Conservation (phyloP, 2,113 vertebrate genomes). For the Caranx ignobilis region DNA sequence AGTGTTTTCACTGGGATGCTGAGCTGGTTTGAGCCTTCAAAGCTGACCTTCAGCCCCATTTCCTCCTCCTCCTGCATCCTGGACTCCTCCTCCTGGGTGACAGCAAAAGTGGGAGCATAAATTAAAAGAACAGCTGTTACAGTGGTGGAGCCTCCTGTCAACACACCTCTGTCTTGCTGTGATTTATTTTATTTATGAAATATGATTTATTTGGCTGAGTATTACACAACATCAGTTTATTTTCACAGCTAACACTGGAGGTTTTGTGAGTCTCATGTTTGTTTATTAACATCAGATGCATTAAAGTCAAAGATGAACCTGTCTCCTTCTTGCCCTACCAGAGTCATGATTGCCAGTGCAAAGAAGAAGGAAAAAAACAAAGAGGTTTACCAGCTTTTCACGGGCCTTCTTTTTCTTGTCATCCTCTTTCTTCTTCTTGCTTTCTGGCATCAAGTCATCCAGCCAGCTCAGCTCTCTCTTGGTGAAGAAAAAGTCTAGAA, state of each 20-base stretch:
- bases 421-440: slow-evolving; percentile 97
- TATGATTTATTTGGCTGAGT: neutral
- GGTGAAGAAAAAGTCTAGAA: slow-evolving; percentile 94
- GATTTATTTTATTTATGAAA: neutral
- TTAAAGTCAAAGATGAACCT: neutral
- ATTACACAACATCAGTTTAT: neutral
- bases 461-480: slow-evolving; percentile 96
- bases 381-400: slow-evolving; percentile 83
- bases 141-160: neutral
- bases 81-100: slow-evolving; percentile 87
- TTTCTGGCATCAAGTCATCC: slow-evolving; percentile 96
- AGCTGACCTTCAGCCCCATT: slow-evolving; percentile 85
- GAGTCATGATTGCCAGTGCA: neutral
- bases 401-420: slow-evolving; percentile 93
- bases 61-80: slow-evolving; percentile 84
- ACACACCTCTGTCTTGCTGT: neutral
- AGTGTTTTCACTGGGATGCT: slow-evolving; percentile 90
- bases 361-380: neutral
- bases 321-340: neutral
- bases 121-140: neutral
- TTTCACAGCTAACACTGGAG: neutral
- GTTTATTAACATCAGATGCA: neutral
- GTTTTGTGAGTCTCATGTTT: neutral
- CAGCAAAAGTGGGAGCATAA: neutral
- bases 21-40: slow-evolving; percentile 84